Conservation (phyloP, 2,797 vertebrate species). For the Pyrocephalus nanus region DNA sequence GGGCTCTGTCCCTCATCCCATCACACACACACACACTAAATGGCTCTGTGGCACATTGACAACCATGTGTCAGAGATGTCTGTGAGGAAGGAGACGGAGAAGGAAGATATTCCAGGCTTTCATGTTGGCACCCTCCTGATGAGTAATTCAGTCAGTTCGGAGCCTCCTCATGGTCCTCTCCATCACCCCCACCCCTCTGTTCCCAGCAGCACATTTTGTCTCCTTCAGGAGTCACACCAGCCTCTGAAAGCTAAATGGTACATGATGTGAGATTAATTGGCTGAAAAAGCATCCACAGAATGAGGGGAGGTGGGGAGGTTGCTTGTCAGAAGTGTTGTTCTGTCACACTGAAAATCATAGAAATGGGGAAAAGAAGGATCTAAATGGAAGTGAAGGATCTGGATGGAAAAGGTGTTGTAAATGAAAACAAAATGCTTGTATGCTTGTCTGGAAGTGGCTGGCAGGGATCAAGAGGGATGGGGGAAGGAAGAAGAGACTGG, state of each 20-base stretch:
- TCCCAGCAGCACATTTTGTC: constrained; percentile 29
- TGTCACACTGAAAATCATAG: constrained; percentile 1
- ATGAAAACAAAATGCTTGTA: neutral
- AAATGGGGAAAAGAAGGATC: neutral
- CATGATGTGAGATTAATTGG: constrained; percentile 38
- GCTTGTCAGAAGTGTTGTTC: constrained; percentile 22
- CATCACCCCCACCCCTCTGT: neutral
- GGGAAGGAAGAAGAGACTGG: neutral
- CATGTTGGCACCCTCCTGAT: neutral
- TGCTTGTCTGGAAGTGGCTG: neutral
- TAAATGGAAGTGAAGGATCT: neutral
- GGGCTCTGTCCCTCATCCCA: neutral
- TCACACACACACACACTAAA: neutral
- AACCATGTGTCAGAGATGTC: neutral
- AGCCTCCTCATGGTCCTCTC: constrained; percentile 16
- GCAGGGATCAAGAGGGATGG: neutral
- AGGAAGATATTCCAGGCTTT: neutral
- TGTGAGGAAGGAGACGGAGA: constrained; percentile 15
- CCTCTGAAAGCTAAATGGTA: constrained; percentile 32
- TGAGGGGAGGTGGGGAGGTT: neutral
- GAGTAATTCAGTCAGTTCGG: constrained; percentile 40
- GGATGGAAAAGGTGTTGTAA: neutral
- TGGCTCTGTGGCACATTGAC: neutral
- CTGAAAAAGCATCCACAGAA: constrained; percentile 9
- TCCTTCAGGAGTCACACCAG: constrained; percentile 16